phyloP scores from a whole-genome alignment of 2,888 invertebrate genomes.

The Dolichopus griseipennis region DNA sequence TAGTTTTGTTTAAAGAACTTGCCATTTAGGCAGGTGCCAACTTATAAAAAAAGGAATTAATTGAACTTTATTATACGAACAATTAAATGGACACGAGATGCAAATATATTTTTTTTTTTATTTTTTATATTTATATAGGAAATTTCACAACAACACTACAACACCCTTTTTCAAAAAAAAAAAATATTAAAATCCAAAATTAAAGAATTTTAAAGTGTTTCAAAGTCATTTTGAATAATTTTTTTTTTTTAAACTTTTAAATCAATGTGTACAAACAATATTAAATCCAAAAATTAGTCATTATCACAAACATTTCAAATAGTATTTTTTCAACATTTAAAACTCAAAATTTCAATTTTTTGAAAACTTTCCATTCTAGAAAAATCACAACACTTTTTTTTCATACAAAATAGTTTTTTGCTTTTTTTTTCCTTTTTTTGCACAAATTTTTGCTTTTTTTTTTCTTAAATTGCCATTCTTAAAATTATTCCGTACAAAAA shows the following conservation, averaged over 20 bases:
- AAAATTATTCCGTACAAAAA: too few species aligned
- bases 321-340: background rate
- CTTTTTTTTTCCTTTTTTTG: background rate
- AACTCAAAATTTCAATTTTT: background rate
- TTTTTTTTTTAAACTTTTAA: background rate
- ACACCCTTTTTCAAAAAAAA: background rate
- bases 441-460: too few species aligned
- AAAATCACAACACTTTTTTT: background rate
- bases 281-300: background rate
- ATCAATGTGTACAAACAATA: background rate
- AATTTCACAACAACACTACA: background rate
- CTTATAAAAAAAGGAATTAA: background rate
- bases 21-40: slow-evolving; percentile 39
- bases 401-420: background rate
- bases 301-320: background rate
- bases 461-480: too few species aligned
- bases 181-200: background rate
- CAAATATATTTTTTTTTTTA: background rate
- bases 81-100: background rate
- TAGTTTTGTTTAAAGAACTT: slow-evolving; percentile 48
- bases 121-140: background rate
- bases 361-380: background rate
- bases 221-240: background rate
- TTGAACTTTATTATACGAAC: background rate
- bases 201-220: background rate